These are phyloP conservation scores for Euplagia quadripunctaria DNA, from an alignment of 2,888 invertebrate species.

Conservation along the genomic window DNA sequence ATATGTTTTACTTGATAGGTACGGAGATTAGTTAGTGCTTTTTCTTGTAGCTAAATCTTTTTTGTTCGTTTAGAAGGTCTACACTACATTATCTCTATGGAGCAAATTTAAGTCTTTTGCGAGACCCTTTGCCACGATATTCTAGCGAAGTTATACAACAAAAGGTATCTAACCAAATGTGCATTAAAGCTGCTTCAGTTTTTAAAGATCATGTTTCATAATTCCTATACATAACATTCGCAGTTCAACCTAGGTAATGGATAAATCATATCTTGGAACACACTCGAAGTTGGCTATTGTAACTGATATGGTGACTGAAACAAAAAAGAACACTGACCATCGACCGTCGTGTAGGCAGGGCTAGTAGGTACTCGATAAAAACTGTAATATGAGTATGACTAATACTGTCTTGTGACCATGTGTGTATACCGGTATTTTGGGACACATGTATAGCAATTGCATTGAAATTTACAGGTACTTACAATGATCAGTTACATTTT, in stretches of 20 bases:
- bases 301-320: constrained; percentile 30
- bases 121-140: too few relatives aligned
- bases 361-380: constrained; percentile 65
- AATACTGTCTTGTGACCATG: constrained; percentile 51
- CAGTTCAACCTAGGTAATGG: constrained; percentile 19
- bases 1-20: too few relatives aligned
- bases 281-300: constrained; percentile 28
- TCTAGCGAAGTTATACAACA: too few relatives aligned
- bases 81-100: too few relatives aligned
- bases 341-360: constrained; percentile 62
- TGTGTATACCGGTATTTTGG: not conserved
- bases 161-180: too few relatives aligned
- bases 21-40: not conserved
- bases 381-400: constrained; percentile 62
- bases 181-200: too few relatives aligned
- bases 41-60: too few relatives aligned
- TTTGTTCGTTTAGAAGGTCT: too few relatives aligned
- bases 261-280: constrained; percentile 29
- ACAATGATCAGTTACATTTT: too few relatives aligned
- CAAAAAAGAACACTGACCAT: constrained; percentile 61
- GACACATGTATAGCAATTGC: not conserved
- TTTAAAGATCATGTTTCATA: not conserved
- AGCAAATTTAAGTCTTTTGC: too few relatives aligned
- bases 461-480: not conserved
- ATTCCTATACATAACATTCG: constrained; percentile 5